Evolutionary conservation across 2,113 vertebrate genomes (phyloP), one percentile per base, ranked within the genome.

Genomic region (Saguinus imperator): DNA sequence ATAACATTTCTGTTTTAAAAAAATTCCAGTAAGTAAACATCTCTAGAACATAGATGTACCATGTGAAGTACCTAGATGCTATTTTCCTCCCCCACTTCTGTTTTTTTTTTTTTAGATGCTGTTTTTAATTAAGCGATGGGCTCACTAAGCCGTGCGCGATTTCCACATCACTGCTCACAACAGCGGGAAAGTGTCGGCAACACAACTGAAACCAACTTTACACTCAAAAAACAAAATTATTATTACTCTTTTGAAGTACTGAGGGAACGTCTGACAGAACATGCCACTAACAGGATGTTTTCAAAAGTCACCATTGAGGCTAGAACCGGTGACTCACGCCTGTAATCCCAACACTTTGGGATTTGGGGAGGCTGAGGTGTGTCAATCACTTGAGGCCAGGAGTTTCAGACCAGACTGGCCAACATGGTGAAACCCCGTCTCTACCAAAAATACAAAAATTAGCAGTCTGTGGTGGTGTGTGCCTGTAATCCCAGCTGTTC

Each of bases 201-300:
- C 37, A 86, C 50, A 86, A 90, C 32, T 37, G 17, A 90, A 94
- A 87, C 37, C 64, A 87, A 35, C 7, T 87, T 91, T 32, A 81
- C 45, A 75, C 25, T 81, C 52, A 81, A 92, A 88, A 82, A 55
- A 81, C 52, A 94, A 96, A 73, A 88, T 32, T 40, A 27, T 64
- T 89, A 68, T 73, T 72, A 55, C 35, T 86, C 20, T 58, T 73
- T n/a, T 57, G 81, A 75, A 85, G 80, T 50, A n/a, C 23, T 89
- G 57, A 89, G 66, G 43, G 29, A 80, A 85, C 55, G 52, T 84
- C 75, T 91, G 84, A 85, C 43, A 45, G 64, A 84, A 72, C 27
- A 14, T 29, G 25, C 66, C 20, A 50, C 61, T 89, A 85, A 76
- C 4, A 3, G 64, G 72, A 87, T 27, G n/a, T 55, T 73, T 89